These are phyloP conservation scores for Argya squamiceps DNA, from an alignment of 2,797 vertebrate genomes.

Conservation along the genomic window DNA sequence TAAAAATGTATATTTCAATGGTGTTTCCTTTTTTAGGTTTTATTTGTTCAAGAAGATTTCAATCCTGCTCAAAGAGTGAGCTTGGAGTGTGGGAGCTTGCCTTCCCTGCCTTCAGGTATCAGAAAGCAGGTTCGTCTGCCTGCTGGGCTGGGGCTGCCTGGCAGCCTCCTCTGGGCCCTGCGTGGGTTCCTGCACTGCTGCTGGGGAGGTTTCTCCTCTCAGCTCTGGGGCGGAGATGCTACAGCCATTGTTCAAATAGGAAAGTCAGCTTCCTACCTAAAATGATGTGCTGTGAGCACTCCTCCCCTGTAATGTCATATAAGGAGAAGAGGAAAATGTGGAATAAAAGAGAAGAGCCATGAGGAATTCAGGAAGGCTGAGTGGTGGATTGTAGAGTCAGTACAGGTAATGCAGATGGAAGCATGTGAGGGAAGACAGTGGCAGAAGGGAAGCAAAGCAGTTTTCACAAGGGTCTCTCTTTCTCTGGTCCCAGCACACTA, in stretches of 20 bases:
- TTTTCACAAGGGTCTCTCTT: neutral
- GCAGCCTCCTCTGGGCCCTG: neutral
- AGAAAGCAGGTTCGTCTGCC: accelerated
- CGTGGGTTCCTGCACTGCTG: neutral
- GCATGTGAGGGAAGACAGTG: neutral
- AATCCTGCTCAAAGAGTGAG: neutral
- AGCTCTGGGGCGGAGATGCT: neutral
- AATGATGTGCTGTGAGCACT: neutral
- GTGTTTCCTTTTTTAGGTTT: neutral
- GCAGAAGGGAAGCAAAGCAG: neutral
- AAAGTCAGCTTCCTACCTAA: neutral
- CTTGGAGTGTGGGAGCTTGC: neutral
- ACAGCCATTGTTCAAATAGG: neutral
- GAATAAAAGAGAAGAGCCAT: neutral
- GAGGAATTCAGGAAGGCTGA: neutral
- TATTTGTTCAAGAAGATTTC: neutral
- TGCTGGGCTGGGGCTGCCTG: neutral
- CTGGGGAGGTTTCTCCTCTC: neutral
- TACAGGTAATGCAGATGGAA: neutral
- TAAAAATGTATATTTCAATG: neutral
- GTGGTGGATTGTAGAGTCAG: neutral
- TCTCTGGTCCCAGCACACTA: neutral
- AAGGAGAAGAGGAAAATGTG: neutral
- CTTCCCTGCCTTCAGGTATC: neutral
- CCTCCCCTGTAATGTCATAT: neutral